Evolutionary conservation across 2,888 invertebrate species (phyloP), one percentile per base, ranked within the genome.

Genomic region (Scrobipalpa costella): DNA sequence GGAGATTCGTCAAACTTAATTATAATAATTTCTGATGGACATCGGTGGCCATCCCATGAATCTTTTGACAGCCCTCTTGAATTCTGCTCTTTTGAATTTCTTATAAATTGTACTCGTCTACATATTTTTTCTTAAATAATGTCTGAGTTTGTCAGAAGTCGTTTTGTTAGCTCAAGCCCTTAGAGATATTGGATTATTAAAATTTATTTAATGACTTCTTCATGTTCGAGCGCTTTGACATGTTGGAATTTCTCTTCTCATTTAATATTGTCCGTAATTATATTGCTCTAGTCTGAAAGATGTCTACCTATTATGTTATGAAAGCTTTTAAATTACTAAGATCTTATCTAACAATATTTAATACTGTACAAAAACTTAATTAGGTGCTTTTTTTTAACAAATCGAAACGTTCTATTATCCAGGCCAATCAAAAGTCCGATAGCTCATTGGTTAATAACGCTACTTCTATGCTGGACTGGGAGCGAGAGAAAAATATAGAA

Each of bases 21-120:
- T 64, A 61, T 61, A 49, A 61, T 64, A 64, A 64, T 64, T 27
- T 61, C 34, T 64, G 64, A 64, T 61, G 57, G 49, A 61, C 64
- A 38, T 57, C 64, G 47, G 47, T 47, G 60, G 47, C 59, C 17
- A 17, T 60, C 50, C 34, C 44, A 34, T 27, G 17, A 49, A 60
- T 60, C 27, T 44, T 59, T 47, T 60, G 60, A 47, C 60, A 47
- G 60, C 19, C 60, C 21, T 21, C 47, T 60, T 47, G 38, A 21
- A 57, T 60, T 60, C 33, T 60, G 36, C 33, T 7, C 33, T 57
- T n/a, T 33, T 33, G 60, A 60, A 33, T 47, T 47, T 47, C 47
- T 60, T 60, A 7, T 52, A 27, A 52, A 49, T 17, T 49, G 50
- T 17, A 49, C 49, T 49, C 8, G 5, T 52, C 13, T 27, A 19